Evolutionary conservation across 2,888 invertebrate species (phyloP).

Genomic region (Marronus borbonicus): DNA sequence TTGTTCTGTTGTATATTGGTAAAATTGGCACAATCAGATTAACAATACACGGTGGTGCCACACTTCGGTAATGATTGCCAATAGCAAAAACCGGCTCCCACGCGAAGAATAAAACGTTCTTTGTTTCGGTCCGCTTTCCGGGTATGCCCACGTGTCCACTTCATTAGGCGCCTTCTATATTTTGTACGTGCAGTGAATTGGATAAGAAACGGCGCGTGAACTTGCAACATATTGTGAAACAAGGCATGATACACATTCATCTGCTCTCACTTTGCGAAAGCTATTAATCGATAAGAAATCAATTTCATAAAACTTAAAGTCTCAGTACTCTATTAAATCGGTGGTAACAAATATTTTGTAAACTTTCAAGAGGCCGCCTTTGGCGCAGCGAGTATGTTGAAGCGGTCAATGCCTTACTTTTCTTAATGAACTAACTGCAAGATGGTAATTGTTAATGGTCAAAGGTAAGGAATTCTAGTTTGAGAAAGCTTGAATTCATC

Average conservation of each 20-base stretch:
- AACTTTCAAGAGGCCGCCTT: too few relatives aligned
- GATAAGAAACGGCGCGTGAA: background rate
- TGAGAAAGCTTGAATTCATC: too few relatives aligned
- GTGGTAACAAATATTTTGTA: too few relatives aligned
- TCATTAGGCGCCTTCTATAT: slow-evolving; percentile 9
- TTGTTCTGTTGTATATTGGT: background rate
- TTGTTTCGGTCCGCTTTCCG: slow-evolving; percentile 13
- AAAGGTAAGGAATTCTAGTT: too few relatives aligned
- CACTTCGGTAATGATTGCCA: slow-evolving; percentile 23
- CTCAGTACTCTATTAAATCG: too few relatives aligned
- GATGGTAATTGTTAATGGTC: too few relatives aligned
- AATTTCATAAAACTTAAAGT: too few relatives aligned
- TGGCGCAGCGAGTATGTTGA: too few relatives aligned
- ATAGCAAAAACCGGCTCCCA: slow-evolving; percentile 18
- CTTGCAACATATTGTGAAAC: background rate
- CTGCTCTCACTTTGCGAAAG: too few relatives aligned
- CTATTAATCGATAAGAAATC: too few relatives aligned
- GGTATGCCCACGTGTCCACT: slow-evolving; percentile 29
- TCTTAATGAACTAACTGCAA: too few relatives aligned
- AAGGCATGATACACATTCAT: background rate
- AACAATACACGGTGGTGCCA: background rate
- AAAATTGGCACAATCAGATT: slow-evolving; percentile 7
- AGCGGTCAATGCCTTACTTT: too few relatives aligned
- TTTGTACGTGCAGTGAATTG: background rate
- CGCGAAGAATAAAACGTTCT: slow-evolving; percentile 21